A percentile compares a stretch with the other conserved stretches of the same genome.
phyloP scores from a whole-genome alignment of 2,888 invertebrate species.

The Pseudeuparius sepicola region DNA sequence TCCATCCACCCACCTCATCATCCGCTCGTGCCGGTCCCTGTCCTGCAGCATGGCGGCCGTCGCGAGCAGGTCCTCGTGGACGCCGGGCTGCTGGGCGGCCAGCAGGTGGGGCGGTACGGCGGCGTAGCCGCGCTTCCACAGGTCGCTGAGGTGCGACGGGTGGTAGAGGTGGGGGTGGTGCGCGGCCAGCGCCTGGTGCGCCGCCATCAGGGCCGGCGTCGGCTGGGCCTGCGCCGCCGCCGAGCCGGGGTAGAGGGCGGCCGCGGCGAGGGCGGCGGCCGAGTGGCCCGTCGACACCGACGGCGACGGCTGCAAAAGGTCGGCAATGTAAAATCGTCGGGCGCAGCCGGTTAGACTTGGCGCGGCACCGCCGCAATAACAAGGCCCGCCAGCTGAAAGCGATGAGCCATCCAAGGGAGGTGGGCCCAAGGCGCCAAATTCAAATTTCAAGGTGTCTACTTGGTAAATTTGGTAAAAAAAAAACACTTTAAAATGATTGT shows the following conservation, averaged over 20 bases:
- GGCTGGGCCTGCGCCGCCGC: constrained; percentile 35
- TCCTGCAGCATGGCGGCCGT: constrained; percentile 39
- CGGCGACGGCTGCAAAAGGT: too few species aligned
- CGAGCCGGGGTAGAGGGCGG: constrained; percentile 23
- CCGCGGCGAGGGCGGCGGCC: constrained; percentile 35
- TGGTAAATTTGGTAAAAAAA: too few species aligned
- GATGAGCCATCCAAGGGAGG: too few species aligned
- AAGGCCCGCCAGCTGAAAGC: too few species aligned
- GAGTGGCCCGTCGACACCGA: constrained; percentile 33
- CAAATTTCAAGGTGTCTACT: too few species aligned
- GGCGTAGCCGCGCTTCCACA: constrained; percentile 50
- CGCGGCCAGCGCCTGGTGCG: constrained; percentile 32
- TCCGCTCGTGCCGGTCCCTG: constrained; percentile 54
- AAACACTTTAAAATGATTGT: too few species aligned
- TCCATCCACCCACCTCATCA: too few species aligned
- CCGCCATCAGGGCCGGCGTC: constrained; percentile 32
- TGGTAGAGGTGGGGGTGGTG: constrained; percentile 28
- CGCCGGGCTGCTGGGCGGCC: constrained; percentile 25
- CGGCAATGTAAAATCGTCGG: too few species aligned
- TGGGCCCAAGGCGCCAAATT: too few species aligned
- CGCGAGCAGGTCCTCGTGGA: constrained; percentile 37
- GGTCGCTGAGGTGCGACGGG: constrained; percentile 41
- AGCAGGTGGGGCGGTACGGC: constrained; percentile 33
- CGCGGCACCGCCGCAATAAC: too few species aligned
- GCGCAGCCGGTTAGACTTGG: too few species aligned